Evolutionary conservation across 2,888 invertebrate genomes (phyloP), one percentile per base, ranked within the genome.

Genomic region (Dicranocentrus wangi): DNA sequence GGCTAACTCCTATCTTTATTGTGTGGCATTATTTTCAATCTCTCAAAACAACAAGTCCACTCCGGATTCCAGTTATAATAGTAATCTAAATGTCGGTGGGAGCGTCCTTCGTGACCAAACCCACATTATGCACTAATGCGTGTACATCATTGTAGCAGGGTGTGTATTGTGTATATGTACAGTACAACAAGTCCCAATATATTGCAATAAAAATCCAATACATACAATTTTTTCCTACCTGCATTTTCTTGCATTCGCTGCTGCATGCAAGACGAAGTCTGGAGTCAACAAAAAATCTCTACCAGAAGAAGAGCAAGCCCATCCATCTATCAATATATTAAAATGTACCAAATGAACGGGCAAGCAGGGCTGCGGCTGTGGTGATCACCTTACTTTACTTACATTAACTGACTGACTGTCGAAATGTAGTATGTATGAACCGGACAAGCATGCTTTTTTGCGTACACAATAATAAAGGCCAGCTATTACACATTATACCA

Each of bases 101-200:
- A 77, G 61, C 69, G 77, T 69, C 77, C 77, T 32, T 43, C 60
- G 77, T 69, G 68, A 77, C 77, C 61, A 69, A 77, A 53, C 68
- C 61, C 58, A 23, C n/a, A 8, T 47, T 55, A 17, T 51, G n/a
- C 3, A 51, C 13, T 5, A 3, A 55, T 55, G 21, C 23, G 47
- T 47, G 47, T 47, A 47, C n/a, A 47, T 7, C 32, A 32, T 32
- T 32, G 32, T 10, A 32, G 32, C 32, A 32, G 32, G 32, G 10
- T 32, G 32, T n/a, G n/a, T n/a, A n/a, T n/a, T 63, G 53, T 65
- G n/a, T 73, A 39, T 53, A 51, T 51, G 17, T 17, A n/a, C 63
- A 23, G n/a, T n/a, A n/a, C n/a, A n/a, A n/a, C n/a, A n/a, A n/a
- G n/a, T n/a, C n/a, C n/a, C n/a, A n/a, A n/a, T 61, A 32, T 58